Evolutionary conservation across 2,888 invertebrate species (phyloP), one percentile per base, ranked within the genome.

Genomic region (Drosophila greeni): DNA sequence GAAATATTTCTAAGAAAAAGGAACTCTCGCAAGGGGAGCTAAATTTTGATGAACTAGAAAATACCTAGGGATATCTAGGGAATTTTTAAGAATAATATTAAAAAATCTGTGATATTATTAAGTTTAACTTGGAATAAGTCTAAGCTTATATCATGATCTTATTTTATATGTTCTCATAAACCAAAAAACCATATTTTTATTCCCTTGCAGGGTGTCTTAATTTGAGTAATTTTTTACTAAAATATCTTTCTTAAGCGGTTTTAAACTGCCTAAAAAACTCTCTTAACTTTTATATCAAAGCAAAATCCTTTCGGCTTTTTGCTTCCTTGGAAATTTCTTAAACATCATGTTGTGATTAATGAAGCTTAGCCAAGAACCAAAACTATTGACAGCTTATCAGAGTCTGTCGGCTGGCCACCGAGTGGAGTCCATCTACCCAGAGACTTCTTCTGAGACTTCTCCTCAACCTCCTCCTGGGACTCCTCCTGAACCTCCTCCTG

Each of bases 321-420:
- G 64, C 70, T 78, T 79, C 82, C 75, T 72, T 65, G 74, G 78
- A 83, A 79, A 79, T 83, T 75, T 29, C 42, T 45, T 74, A 29
- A 52, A 75, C 79, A 79, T 72, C 69, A 79, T 84, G 83, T 78
- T 75, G 83, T 81, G 81, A 81, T 81, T 81, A 81, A 81, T 81
- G 81, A 84, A 83, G 81, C 81, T 54, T 49, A 29, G 65, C 47
- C 49, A 36, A 36, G 42, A 42, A 53, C 47, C 48, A 43, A 29
- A 45, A 58, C 58, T 64, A 84, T 76, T 79, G 79, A 79, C 79
- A 79, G 79, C 82, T 82, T 79, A 79, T 79, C 78, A 75, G 78
- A 64, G 59, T 47, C 52, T 23, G 66, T 56, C 66, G 24, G 58
- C 20, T 31, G 39, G 65, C 34, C 34, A 53, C 54, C 24, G 34